phyloP scores from a whole-genome alignment of 2,888 invertebrate genomes.

The Lycocerus yunnanus region DNA sequence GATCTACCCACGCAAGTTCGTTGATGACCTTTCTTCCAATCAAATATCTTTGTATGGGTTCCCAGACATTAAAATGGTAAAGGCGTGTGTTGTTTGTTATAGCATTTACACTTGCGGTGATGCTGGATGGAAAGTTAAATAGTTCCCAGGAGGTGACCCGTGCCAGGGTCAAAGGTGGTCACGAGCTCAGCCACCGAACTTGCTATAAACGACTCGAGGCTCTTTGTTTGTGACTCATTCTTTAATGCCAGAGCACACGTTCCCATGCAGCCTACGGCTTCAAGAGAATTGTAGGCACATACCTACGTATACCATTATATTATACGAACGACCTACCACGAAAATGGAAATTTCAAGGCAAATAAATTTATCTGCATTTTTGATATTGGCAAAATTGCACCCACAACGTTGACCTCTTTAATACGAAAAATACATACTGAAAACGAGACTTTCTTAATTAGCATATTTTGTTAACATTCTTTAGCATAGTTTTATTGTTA shows the following conservation, averaged over 20 bases:
- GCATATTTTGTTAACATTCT: not conserved
- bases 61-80: constrained; percentile 11
- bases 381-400: not conserved
- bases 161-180: constrained; percentile 48
- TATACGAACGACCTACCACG: constrained; percentile 23
- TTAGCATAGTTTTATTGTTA: constrained; percentile 20
- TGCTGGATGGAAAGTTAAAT: constrained; percentile 27
- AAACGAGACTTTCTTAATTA: not conserved
- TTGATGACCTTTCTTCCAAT: not conserved
- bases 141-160: constrained; percentile 47
- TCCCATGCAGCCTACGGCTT: constrained; percentile 26
- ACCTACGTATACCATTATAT: constrained; percentile 20
- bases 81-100: constrained; percentile 26
- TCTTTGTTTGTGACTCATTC: constrained; percentile 24
- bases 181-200: constrained; percentile 41
- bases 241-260: constrained; percentile 28
- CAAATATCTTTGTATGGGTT: not conserved
- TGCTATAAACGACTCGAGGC: constrained; percentile 21
- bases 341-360: constrained; percentile 9
- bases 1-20: not conserved
- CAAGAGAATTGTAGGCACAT: constrained; percentile 18
- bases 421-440: not conserved
- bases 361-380: not conserved
- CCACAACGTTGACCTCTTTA: not conserved
- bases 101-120: constrained; percentile 26